Percentiles rank a stretch among this genome's conserved stretches.
Evolutionary conservation across 2,888 invertebrate species (phyloP).

Genomic region (Drosophila subquinaria): DNA sequence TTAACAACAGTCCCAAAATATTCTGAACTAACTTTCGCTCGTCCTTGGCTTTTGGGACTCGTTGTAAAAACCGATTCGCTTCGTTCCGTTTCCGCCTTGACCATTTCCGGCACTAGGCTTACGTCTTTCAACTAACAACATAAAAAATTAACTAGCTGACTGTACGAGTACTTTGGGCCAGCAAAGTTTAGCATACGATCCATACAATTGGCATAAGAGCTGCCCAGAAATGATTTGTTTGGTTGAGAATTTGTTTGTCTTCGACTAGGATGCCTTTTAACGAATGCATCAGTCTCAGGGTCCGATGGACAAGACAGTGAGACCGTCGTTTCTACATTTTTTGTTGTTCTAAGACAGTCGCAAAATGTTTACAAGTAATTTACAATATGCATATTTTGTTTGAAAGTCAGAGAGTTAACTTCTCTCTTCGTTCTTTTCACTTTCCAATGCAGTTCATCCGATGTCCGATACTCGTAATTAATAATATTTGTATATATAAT

Average conservation of each 20-base stretch:
- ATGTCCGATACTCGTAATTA: conserved; percentile 15
- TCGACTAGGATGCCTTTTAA: conserved; percentile 29
- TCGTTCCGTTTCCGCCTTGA: conserved; percentile 18
- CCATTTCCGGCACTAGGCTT: conserved; percentile 11
- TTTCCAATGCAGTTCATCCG: conserved; percentile 19
- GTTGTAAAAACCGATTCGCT: conserved; percentile 28
- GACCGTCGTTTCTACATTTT: conserved; percentile 39
- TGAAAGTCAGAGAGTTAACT: conserved; percentile 20
- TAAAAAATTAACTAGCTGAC: conserved; percentile 58
- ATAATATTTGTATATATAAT: conserved; percentile 29
- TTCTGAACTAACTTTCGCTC: conserved; percentile 1
- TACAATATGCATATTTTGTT: conserved; percentile 59
- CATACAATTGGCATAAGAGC: conserved; percentile 34
- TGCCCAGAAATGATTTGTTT: conserved; percentile 53
- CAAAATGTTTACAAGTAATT: conserved; percentile 64
- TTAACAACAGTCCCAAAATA: conserved; percentile 18
- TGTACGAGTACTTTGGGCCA: conserved; percentile 45
- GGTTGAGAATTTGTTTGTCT: conserved; percentile 29
- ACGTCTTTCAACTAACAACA: conserved; percentile 45
- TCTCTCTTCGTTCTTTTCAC: conserved; percentile 12
- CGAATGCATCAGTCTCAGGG: conserved; percentile 16
- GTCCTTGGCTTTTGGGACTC: neutral
- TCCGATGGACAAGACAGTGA: conserved; percentile 11
- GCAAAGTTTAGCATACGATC: conserved; percentile 46
- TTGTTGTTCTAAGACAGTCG: conserved; percentile 55